Percentiles rank a stretch among this genome's conserved stretches.
Evolutionary conservation across 1,140 invertebrate species (phyloP).

Genomic region (Aphelinus certus): DNA sequence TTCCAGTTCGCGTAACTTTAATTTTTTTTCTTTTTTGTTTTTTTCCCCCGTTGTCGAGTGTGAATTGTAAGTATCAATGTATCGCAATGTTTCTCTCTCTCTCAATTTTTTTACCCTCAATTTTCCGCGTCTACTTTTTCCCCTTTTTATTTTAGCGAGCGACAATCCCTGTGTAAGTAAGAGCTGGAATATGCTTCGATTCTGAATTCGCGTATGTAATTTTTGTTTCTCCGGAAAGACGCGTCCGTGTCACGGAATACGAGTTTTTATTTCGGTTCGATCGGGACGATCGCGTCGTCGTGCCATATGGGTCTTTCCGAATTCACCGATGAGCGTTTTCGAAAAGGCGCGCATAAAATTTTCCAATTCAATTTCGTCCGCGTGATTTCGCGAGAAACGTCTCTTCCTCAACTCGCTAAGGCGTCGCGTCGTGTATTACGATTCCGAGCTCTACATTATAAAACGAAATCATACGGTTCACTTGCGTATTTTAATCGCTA

Average conservation of each 20-base stretch:
- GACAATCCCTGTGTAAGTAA: no score
- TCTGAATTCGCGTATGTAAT: no score
- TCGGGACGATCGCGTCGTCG: neutral
- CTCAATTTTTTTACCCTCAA: no score
- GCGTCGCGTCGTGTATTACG: neutral
- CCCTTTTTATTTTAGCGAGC: no score
- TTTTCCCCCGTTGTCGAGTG: neutral
- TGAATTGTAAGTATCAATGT: no score
- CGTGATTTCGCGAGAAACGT: neutral
- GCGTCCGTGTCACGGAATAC: no score
- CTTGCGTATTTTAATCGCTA: neutral
- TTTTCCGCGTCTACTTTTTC: no score
- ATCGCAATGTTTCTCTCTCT: no score
- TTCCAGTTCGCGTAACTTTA: constrained; percentile 29
- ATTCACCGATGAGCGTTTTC: neutral
- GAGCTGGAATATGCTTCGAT: no score
- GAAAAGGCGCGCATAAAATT: neutral
- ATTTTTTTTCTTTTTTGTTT: constrained; percentile 28
- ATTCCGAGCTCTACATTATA: neutral
- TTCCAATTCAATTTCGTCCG: neutral
- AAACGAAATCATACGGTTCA: neutral
- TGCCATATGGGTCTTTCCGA: neutral
- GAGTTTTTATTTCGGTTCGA: no score
- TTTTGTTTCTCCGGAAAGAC: no score
- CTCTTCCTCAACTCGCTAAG: constrained; percentile 3